Base-by-base conservation (phyloP, 1,140 invertebrate genomes). In the Leucophenga varia region DNA sequence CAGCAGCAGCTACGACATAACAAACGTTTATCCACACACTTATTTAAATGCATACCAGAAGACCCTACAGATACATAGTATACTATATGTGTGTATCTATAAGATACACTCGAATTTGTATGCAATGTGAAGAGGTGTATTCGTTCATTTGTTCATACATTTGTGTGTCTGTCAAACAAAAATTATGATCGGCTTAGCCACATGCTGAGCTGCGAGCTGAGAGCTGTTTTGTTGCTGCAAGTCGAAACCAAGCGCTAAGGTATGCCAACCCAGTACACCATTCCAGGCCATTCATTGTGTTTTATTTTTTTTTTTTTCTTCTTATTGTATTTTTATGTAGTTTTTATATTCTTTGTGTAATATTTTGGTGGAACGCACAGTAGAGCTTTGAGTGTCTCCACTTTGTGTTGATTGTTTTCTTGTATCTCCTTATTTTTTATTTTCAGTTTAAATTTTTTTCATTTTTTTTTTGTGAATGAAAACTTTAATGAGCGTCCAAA, bases 181-280 rank as follows among this genome's bases (percentile, higher is more conserved):
- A 72, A 72, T 72, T 72, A 72, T 72, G 69, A 72, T 72, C 69
- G 69, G 69, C 69, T 72, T 72, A 72, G 69, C 69, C 69, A 72
- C 69, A 72, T 72, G 69, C 69, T 72, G 69, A 69, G 67, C 61
- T 42, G 18, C 18, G 31, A 12, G 20, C 30, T 22, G 16, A 31
- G 43, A 40, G 51, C 22, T 17, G 28, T 12, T 12, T 3, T 16
- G 32, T 3, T 30, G 37, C 10, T n/a, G 22, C 44, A n/a, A n/a
- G n/a, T n/a, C n/a, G n/a, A n/a, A n/a, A n/a, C n/a, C n/a, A n/a
- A n/a, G n/a, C n/a, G n/a, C n/a, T n/a, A n/a, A n/a, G n/a, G n/a
- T n/a, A n/a, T n/a, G n/a, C n/a, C n/a, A n/a, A n/a, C n/a, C n/a
- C n/a, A n/a, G n/a, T n/a, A n/a, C n/a, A n/a, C n/a, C n/a, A n/a